Evolutionary conservation across 2,888 invertebrate species (phyloP).

Genomic region (Amphipyra berbera): DNA sequence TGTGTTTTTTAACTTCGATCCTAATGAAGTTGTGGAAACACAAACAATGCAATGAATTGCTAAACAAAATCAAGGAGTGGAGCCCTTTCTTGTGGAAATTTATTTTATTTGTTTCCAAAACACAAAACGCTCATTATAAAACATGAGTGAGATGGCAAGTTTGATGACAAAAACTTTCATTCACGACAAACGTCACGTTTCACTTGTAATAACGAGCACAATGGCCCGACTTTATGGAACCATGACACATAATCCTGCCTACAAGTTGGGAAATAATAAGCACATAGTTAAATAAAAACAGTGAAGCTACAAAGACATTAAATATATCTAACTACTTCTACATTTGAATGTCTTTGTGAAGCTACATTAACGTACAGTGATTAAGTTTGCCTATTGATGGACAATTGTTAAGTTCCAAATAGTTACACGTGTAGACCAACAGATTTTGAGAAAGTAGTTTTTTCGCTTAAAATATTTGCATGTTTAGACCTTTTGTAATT

Average conservation of each 20-base stretch:
- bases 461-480: slow-evolving; percentile 13
- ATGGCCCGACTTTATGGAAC: slow-evolving; percentile 53
- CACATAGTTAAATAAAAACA: slow-evolving; percentile 8
- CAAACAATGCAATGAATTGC: slow-evolving; percentile 33
- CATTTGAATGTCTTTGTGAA: too few relatives aligned
- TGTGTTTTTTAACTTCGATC: slow-evolving; percentile 6
- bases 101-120: not conserved
- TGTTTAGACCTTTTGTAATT: slow-evolving; percentile 18
- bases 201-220: slow-evolving; percentile 55
- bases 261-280: slow-evolving; percentile 16
- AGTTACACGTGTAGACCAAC: not conserved
- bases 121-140: slow-evolving; percentile 42
- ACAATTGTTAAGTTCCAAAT: not conserved
- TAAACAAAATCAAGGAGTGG: slow-evolving; percentile 4
- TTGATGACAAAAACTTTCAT: slow-evolving; percentile 52
- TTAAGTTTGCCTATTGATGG: not conserved
- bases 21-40: slow-evolving; percentile 26
- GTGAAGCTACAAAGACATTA: not conserved
- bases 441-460: not conserved
- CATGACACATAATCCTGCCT: slow-evolving; percentile 44
- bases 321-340: too few relatives aligned
- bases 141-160: slow-evolving; percentile 22
- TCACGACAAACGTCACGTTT: slow-evolving; percentile 50
- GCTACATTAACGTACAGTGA: too few relatives aligned
- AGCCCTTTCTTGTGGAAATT: not conserved